Base-by-base conservation (phyloP, 2,888 invertebrate species). In the Pseudanteris insignis region DNA sequence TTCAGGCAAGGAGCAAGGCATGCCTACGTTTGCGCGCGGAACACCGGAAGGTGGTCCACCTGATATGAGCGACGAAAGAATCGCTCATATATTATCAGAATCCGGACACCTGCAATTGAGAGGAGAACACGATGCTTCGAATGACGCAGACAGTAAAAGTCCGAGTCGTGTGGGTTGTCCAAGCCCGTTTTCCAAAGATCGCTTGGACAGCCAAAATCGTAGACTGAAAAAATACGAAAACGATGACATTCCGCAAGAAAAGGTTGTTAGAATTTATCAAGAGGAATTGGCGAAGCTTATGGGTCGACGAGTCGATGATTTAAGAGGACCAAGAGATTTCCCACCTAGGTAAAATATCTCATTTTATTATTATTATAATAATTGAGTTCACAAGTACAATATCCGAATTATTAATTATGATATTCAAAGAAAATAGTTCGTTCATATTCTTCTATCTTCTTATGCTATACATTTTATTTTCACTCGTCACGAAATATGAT, bases 191-290 rank as follows among this genome's bases (percentile, higher is more conserved):
- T 86, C 89, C 57, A 87, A 87, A 81, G 87, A 87, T 74, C 78
- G 75, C 67, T 66, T 77, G 57, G 79, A 78, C 66, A 78, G 75
- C 74, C 88, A 89, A 77, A 90, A 87, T 72, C 84, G 90, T 78
- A 86, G 90, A 78, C 83, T 91, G 76, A 89, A 91, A 76, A 92
- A 93, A 73, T 93, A 92, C 82, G 92, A 92, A 81, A 92, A 93
- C 81, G 94, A 92, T 81, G 96, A 96, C 83, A 92, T 96, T 82
- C 92, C 96, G 26, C 96, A 96, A 78, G 97, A 98, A 77, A 95
- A 96, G 81, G 94, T 96, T 72, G 90, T 92, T 29, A 86, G 94
- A 74, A 93, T 96, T 74, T 96, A 96, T 78, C 95, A 96, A 74
- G 95, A 96, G 77, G 96, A 97, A 78, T 83, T 96, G 63, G 91